Evolutionary conservation across 2,888 invertebrate genomes (phyloP).

Genomic region (Drosophila sordidapex): DNA sequence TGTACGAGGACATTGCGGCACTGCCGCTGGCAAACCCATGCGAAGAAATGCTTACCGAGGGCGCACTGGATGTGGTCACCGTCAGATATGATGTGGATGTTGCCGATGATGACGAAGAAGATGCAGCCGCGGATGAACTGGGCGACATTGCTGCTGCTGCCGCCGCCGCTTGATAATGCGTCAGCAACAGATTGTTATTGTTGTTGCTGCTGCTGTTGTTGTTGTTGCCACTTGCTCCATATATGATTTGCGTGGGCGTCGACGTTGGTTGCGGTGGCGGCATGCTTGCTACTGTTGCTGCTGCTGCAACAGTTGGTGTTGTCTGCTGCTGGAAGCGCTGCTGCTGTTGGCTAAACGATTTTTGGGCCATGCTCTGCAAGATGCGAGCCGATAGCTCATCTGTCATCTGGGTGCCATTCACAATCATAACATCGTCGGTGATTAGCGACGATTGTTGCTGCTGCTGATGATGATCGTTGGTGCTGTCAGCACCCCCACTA

Average conservation of each 20-base stretch:
- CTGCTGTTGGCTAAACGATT: slow-evolving; percentile 81
- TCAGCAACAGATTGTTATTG: slow-evolving; percentile 58
- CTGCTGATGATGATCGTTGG: slow-evolving; percentile 50
- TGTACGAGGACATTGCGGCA: slow-evolving; percentile 69
- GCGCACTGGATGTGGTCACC: slow-evolving; percentile 45
- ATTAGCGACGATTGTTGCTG: slow-evolving; percentile 66
- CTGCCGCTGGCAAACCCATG: slow-evolving; percentile 71
- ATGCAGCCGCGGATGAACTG: slow-evolving; percentile 37
- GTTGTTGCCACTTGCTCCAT: slow-evolving; percentile 24
- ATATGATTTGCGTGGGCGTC: slow-evolving; percentile 58
- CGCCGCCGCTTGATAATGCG: slow-evolving; percentile 54
- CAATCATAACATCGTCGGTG: slow-evolving; percentile 84
- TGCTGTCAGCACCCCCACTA: slow-evolving; percentile 34
- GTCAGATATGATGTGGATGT: slow-evolving; percentile 52
- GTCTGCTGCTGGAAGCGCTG: slow-evolving; percentile 66
- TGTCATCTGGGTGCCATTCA: slow-evolving; percentile 85
- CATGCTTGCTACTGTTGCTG: slow-evolving; percentile 64
- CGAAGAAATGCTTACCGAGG: slow-evolving; percentile 64
- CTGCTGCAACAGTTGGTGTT: slow-evolving; percentile 45
- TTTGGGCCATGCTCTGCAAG: slow-evolving; percentile 85
- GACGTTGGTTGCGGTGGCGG: slow-evolving; percentile 76
- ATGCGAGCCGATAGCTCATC: slow-evolving; percentile 85
- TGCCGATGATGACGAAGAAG: slow-evolving; percentile 22
- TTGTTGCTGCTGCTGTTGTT: slow-evolving; percentile 23
- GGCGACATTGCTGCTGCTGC: slow-evolving; percentile 37